Base-by-base conservation (phyloP, 2,113 vertebrate species). In the Chionomys nivalis region DNA sequence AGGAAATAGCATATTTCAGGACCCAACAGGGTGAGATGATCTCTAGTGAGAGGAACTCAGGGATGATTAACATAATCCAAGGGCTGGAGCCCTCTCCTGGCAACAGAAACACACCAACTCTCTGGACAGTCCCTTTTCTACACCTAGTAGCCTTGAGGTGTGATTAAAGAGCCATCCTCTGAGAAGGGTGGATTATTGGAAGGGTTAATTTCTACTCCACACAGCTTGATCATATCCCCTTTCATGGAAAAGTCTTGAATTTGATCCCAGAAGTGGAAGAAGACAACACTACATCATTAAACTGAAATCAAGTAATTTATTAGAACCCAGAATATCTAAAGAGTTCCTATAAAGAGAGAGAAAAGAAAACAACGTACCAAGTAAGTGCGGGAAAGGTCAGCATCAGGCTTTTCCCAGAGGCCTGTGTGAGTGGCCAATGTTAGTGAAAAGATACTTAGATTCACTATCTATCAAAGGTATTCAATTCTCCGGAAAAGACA, bases 361-460 rank as follows among this genome's bases (percentile, higher is more conserved):
- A 4, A 33, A 33, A 89, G 94, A 89, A 68, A 44, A 89, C 3
- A 95, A 94, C 66, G 31, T 61, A 81, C 7, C 42, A 86, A 78
- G 1, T 52, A 11, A 90, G 47, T 16, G n/a, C n/a, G 13, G 19
- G 44, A 52, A 93, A 86, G 58, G 26, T 89, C 3, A 42, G 13
- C 26, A 52, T 47, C 26, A 78, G 13, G 49, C 19, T 42, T 89
- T 85, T 66, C 65, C n/a, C 4, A n/a, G 78, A 92, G 70, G 39
- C 17, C 33, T 76, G 90, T 36, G 81, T 47, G 39, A 75, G 88
- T 42, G 11, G 31, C 31, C 68, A 47, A 17, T 77, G 61, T 72
- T 81, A 66, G 52, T 73, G 66, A 78, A 95, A 89, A 96, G 73
- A 89, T 44, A 70, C 47, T 88, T n/a, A 19, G 31, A 83, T 86